Percentiles rank a stretch among this genome's conserved stretches.
Evolutionary conservation across 2,888 invertebrate species (phyloP).

Genomic region (Noctua comes): DNA sequence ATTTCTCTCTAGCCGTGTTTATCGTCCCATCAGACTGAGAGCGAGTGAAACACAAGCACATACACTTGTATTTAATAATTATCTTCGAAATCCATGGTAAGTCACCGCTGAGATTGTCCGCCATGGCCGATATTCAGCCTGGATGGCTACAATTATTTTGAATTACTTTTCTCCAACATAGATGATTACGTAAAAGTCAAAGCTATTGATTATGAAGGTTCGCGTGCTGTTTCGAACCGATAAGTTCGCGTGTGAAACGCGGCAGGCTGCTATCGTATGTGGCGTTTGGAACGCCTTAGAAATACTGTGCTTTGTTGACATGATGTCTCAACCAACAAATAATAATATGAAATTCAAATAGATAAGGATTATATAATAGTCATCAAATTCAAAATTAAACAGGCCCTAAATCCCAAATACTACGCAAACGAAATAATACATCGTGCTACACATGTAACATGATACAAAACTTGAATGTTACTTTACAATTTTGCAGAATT

Average conservation of each 20-base stretch:
- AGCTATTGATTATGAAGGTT: conserved; percentile 66
- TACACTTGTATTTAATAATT: neutral
- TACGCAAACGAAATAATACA: neutral
- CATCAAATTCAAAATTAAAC: neutral
- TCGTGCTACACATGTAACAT: too few species aligned
- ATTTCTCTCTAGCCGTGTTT: neutral
- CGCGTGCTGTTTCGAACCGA: conserved; percentile 58
- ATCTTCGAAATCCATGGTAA: neutral
- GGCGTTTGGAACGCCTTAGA: conserved; percentile 23
- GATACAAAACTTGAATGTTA: neutral
- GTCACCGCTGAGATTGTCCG: neutral
- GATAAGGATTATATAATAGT: too few species aligned
- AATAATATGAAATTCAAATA: neutral
- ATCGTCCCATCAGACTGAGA: neutral
- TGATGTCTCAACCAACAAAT: neutral
- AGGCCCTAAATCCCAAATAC: neutral
- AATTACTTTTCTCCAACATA: conserved; percentile 8
- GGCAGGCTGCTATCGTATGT: conserved; percentile 13
- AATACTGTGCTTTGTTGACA: neutral
- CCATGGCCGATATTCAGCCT: neutral
- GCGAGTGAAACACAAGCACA: neutral
- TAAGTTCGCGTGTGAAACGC: conserved; percentile 64
- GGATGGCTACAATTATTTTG: neutral
- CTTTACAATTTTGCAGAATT: neutral
- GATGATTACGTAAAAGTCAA: conserved; percentile 50